Evolutionary conservation across 2,888 invertebrate genomes (phyloP).

Genomic region (Pseudolycoriella hygida): DNA sequence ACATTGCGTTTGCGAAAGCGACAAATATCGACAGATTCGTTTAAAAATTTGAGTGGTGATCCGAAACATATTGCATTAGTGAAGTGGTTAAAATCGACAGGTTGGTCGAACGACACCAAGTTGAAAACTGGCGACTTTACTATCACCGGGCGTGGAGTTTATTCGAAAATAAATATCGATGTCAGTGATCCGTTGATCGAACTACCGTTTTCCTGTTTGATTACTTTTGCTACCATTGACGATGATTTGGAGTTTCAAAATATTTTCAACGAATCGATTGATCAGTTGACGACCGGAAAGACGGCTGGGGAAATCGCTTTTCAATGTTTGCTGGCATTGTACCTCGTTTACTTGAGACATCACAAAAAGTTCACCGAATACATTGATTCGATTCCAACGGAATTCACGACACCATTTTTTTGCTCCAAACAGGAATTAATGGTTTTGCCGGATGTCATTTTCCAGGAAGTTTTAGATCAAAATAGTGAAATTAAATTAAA

Average conservation of each 20-base stretch:
- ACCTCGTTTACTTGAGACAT: constrained; percentile 49
- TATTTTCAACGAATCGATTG: constrained; percentile 15
- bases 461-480: constrained; percentile 33
- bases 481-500: constrained; percentile 30
- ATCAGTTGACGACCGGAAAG: constrained; percentile 31
- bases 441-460: constrained; percentile 38
- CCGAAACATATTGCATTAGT: constrained; percentile 1
- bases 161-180: constrained; percentile 36
- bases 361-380: constrained; percentile 38
- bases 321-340: constrained; percentile 56
- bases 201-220: constrained; percentile 39
- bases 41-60: not conserved
- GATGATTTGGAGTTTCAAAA: constrained; percentile 35
- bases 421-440: constrained; percentile 36
- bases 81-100: constrained; percentile 20
- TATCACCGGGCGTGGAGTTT: constrained; percentile 56
- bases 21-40: not conserved
- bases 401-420: constrained; percentile 51
- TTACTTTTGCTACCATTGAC: constrained; percentile 39
- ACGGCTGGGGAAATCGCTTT: not conserved
- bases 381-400: constrained; percentile 46
- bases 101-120: constrained; percentile 37
- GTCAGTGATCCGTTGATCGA: constrained; percentile 40
- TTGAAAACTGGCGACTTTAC: constrained; percentile 40
- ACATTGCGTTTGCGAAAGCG: constrained; percentile 6